Evolutionary conservation across 2,113 vertebrate species (phyloP).

Genomic region (Epinephelus cyanopodus): DNA sequence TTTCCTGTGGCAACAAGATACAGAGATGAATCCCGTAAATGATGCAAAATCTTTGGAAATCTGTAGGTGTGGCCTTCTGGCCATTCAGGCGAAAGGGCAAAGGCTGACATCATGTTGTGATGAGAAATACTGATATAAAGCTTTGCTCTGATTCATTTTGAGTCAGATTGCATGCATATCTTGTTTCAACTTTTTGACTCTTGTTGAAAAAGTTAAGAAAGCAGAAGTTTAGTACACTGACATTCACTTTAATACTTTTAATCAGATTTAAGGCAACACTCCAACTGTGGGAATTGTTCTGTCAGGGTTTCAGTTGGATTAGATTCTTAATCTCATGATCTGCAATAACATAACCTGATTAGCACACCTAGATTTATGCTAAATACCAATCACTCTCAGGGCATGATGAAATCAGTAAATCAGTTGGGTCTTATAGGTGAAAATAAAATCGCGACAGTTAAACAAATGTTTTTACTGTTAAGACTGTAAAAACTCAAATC

Average conservation of each 20-base stretch:
- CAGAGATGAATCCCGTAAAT: constrained; percentile 44
- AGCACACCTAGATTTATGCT: constrained; percentile 11
- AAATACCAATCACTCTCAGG: constrained; percentile 2
- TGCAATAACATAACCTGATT: constrained; percentile 40
- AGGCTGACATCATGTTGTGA: background rate
- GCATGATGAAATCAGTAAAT: background rate
- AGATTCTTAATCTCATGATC: constrained; percentile 29
- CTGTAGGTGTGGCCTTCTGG: background rate
- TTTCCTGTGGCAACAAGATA: constrained; percentile 50
- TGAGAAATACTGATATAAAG: background rate
- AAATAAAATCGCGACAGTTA: background rate
- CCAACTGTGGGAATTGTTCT: constrained; percentile 3
- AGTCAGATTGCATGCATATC: background rate
- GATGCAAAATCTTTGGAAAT: constrained; percentile 27
- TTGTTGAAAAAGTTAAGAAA: background rate
- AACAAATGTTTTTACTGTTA: background rate
- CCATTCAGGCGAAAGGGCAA: constrained; percentile 6
- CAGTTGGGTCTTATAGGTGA: background rate
- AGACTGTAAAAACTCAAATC: background rate
- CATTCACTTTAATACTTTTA: constrained; percentile 10
- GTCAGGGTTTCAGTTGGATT: constrained; percentile 24
- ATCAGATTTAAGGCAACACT: constrained; percentile 34
- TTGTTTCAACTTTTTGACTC: background rate
- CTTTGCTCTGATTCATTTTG: background rate
- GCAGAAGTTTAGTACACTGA: background rate